phyloP scores from a whole-genome alignment of 2,113 vertebrate genomes.

The Zosterops pallidus region DNA sequence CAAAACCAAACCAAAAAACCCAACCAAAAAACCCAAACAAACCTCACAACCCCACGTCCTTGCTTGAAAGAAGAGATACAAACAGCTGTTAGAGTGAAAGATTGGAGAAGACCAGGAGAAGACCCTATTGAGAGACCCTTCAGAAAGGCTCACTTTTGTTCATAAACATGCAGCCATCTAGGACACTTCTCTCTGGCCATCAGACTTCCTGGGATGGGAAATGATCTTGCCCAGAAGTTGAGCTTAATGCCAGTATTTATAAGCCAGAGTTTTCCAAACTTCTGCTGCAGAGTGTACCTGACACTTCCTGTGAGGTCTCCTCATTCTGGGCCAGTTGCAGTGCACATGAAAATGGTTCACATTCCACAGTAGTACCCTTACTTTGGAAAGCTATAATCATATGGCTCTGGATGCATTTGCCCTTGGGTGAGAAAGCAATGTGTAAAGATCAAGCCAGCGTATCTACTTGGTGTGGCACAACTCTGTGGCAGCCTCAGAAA shows the following conservation, averaged over 20 bases:
- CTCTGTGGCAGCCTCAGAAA: background rate
- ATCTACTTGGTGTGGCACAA: background rate
- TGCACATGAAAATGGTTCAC: fast-evolving
- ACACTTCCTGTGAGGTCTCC: background rate
- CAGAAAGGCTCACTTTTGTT: background rate
- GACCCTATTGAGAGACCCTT: background rate
- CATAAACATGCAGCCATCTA: background rate
- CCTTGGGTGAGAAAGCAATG: background rate
- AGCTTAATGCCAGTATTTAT: background rate
- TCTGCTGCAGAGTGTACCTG: background rate
- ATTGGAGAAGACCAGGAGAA: background rate
- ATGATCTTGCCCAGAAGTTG: background rate
- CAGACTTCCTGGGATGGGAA: background rate
- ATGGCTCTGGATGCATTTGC: background rate
- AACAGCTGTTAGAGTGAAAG: background rate
- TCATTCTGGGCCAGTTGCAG: background rate
- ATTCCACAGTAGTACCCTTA: background rate
- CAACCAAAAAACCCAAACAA: background rate
- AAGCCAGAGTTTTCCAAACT: background rate
- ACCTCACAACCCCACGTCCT: background rate
- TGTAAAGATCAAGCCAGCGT: background rate
- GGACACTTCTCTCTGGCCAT: background rate
- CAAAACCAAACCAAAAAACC: background rate
- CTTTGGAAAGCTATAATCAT: background rate
- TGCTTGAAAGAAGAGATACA: background rate